A percentile compares a stretch with the other conserved stretches of the same genome.
Conservation (phyloP, 1,140 invertebrate species). For the Pachyrhynchus sulphureomaculatus region DNA sequence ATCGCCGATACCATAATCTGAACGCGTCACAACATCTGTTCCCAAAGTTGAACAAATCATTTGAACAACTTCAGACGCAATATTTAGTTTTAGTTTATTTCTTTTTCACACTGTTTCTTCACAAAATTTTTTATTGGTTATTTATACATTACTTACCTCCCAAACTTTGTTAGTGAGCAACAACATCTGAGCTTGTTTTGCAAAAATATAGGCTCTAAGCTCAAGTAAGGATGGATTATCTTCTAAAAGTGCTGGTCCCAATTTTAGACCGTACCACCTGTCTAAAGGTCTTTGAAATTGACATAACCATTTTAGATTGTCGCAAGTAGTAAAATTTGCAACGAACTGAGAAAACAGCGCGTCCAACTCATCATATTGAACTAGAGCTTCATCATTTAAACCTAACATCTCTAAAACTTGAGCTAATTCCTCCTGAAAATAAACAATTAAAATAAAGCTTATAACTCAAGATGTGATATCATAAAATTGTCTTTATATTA, state of each 20-base stretch:
- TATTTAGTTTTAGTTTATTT: no score
- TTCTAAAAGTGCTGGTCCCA: constrained; percentile 54
- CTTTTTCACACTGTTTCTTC: no score
- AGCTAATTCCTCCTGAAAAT: constrained; percentile 84
- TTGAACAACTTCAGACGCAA: no score
- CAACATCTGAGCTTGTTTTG: constrained; percentile 86
- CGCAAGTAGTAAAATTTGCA: constrained; percentile 84
- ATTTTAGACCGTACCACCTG: constrained; percentile 78
- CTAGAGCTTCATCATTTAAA: constrained; percentile 89
- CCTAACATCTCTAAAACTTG: constrained; percentile 94
- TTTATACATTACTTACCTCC: constrained; percentile 68
- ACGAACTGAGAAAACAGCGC: constrained; percentile 96
- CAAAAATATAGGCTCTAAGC: constrained; percentile 92
- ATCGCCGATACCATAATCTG: no score
- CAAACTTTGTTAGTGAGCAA: constrained; percentile 74
- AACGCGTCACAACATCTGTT: no score
- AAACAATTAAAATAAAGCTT: constrained; percentile 2
- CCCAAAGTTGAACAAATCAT: no score
- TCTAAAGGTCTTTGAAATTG: constrained; percentile 75
- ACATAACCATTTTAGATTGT: constrained; percentile 77
- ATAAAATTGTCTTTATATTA: background rate
- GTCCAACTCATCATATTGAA: constrained; percentile 97
- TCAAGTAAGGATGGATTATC: constrained; percentile 67
- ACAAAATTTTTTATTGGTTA: no score
- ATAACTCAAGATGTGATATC: background rate